These are phyloP conservation scores for Noctuana brunneofusca DNA, from an alignment of 2,888 invertebrate genomes.

Conservation along the genomic window DNA sequence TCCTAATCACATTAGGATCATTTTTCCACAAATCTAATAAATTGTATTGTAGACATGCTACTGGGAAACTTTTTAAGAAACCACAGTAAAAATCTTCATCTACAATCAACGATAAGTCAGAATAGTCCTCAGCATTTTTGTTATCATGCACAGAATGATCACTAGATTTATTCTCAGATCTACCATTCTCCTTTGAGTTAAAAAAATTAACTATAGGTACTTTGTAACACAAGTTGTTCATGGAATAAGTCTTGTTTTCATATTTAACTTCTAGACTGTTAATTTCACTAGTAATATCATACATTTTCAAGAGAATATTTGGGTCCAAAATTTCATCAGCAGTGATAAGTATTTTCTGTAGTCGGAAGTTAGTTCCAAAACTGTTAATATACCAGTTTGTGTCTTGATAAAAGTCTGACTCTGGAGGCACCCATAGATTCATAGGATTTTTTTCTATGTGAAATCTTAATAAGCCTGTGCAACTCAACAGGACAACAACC, in stretches of 20 bases:
- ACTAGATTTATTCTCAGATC: constrained; percentile 50
- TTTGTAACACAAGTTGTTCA: constrained; percentile 71
- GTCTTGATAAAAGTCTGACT: constrained; percentile 86
- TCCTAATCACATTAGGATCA: constrained; percentile 75
- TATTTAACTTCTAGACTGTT: constrained; percentile 61
- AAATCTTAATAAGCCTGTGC: constrained; percentile 85
- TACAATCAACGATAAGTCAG: constrained; percentile 83
- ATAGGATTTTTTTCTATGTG: constrained; percentile 89
- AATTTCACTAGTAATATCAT: constrained; percentile 78
- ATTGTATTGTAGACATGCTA: constrained; percentile 85
- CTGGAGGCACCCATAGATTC: constrained; percentile 89
- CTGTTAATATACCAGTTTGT: constrained; percentile 88
- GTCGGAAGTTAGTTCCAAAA: constrained; percentile 85
- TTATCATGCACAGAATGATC: constrained; percentile 37
- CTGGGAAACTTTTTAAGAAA: constrained; percentile 83
- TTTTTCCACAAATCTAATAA: constrained; percentile 88
- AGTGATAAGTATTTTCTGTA: constrained; percentile 84
- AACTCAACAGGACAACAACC: constrained; percentile 81
- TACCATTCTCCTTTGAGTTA: constrained; percentile 49
- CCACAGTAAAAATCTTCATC: constrained; percentile 84
- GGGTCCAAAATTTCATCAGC: constrained; percentile 87
- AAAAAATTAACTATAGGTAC: constrained; percentile 73
- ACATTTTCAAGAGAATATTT: constrained; percentile 76
- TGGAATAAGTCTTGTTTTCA: constrained; percentile 50
- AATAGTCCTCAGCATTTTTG: constrained; percentile 53